phyloP scores from a whole-genome alignment of 2,797 vertebrate genomes.

The Spinus olivaceus region DNA sequence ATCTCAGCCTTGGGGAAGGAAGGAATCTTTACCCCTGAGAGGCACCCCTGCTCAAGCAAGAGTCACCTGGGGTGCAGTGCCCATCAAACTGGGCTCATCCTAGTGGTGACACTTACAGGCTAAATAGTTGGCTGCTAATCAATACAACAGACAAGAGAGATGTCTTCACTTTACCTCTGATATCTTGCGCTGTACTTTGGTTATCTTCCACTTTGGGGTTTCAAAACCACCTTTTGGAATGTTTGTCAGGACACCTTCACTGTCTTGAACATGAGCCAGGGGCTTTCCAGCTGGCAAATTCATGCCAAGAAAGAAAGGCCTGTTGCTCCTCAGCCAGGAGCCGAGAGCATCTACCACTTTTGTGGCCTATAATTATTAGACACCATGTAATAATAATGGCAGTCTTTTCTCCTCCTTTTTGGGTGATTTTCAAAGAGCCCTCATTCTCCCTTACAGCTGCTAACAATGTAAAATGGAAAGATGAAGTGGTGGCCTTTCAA shows the following conservation, averaged over 20 bases:
- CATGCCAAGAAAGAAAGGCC: not conserved
- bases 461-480: conserved; percentile 45
- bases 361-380: not conserved
- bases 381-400: not conserved
- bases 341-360: not conserved
- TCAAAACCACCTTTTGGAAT: not conserved
- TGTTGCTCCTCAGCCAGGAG: not conserved
- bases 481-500: conserved; percentile 35
- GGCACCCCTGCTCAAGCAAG: not conserved
- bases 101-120: not conserved
- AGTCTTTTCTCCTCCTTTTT: conserved; percentile 27
- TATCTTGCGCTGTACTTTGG: not conserved
- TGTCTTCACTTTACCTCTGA: not conserved
- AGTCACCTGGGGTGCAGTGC: not conserved
- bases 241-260: not conserved
- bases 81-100: not conserved
- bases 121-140: not conserved
- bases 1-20: not conserved
- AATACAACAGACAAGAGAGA: rapidly evolving
- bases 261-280: not conserved
- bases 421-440: conserved; percentile 42
- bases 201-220: not conserved
- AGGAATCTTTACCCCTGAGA: not conserved
- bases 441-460: conserved; percentile 31
- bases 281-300: not conserved